These are phyloP conservation scores for Corythornis vintsioides DNA, from an alignment of 2,113 vertebrate genomes.

Conservation along the genomic window DNA sequence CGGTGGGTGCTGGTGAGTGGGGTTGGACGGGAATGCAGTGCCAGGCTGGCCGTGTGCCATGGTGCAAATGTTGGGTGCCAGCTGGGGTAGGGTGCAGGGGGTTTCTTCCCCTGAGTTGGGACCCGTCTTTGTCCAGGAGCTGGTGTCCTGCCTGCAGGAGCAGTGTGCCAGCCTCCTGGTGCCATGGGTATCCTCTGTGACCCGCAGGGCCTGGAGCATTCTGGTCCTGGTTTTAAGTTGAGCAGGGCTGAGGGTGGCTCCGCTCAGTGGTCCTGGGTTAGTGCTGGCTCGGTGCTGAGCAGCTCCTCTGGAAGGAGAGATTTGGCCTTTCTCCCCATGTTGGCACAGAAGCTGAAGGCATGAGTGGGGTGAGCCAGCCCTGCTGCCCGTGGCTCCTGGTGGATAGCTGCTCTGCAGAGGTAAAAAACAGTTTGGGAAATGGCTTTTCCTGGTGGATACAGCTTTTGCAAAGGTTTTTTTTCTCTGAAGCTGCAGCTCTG, in stretches of 20 bases:
- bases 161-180: too few relatives aligned
- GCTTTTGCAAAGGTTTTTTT: neutral
- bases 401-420: neutral
- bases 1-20: neutral
- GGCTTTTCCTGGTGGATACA: neutral
- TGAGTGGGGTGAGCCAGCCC: neutral
- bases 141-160: neutral
- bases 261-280: rapidly evolving
- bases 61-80: rapidly evolving
- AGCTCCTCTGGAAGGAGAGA: neutral
- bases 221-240: rapidly evolving
- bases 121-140: neutral
- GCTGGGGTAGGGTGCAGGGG: rapidly evolving
- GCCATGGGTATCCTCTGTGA: too few relatives aligned
- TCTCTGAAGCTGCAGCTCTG: neutral
- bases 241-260: neutral
- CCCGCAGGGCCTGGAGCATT: neutral
- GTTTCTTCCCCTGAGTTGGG: neutral
- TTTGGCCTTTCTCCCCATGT: neutral
- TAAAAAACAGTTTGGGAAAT: neutral
- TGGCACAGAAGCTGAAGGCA: neutral
- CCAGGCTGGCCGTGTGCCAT: rapidly evolving
- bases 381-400: neutral
- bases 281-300: neutral
- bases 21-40: neutral